Percentiles rank a stretch among this genome's conserved stretches.
Conservation (phyloP, 2,888 invertebrate genomes). For the Andrena flavipes region DNA sequence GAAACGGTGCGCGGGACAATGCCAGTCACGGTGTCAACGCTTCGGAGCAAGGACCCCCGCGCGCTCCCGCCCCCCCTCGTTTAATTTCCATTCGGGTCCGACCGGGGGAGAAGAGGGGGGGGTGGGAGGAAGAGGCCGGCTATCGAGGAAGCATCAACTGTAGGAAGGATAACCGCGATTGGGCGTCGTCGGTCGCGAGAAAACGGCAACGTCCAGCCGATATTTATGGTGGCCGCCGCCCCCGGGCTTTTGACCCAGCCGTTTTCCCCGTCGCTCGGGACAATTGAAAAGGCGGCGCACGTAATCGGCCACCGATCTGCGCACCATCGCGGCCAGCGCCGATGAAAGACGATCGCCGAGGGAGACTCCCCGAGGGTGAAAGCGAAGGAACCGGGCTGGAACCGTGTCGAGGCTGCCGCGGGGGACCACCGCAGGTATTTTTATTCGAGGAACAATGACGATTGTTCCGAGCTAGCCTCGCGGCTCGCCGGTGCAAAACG, state of each 20-base stretch:
- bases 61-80: constrained; percentile 43
- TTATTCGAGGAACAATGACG: constrained; percentile 24
- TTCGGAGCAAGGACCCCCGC: constrained; percentile 21
- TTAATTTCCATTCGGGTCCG: constrained; percentile 63
- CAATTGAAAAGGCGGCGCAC: constrained; percentile 30
- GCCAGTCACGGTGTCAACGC: constrained; percentile 73
- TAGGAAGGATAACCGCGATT: constrained; percentile 36
- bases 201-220: not conserved
- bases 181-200: not conserved
- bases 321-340: not conserved
- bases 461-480: constrained; percentile 21
- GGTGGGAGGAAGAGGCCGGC: not conserved
- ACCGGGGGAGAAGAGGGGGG: not conserved
- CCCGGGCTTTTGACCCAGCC: constrained; percentile 8
- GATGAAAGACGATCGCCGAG: constrained; percentile 7
- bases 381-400: constrained; percentile 42
- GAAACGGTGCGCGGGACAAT: constrained; percentile 69
- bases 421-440: constrained; percentile 27
- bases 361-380: constrained; percentile 37
- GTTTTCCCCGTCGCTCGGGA: constrained; percentile 28
- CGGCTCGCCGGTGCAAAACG: not conserved
- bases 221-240: not conserved
- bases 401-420: constrained; percentile 33
- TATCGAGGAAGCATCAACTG: constrained; percentile 51
- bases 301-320: constrained; percentile 3